These are phyloP conservation scores for Drosophila dunni DNA, from an alignment of 1,140 invertebrate species.

Conservation along the genomic window DNA sequence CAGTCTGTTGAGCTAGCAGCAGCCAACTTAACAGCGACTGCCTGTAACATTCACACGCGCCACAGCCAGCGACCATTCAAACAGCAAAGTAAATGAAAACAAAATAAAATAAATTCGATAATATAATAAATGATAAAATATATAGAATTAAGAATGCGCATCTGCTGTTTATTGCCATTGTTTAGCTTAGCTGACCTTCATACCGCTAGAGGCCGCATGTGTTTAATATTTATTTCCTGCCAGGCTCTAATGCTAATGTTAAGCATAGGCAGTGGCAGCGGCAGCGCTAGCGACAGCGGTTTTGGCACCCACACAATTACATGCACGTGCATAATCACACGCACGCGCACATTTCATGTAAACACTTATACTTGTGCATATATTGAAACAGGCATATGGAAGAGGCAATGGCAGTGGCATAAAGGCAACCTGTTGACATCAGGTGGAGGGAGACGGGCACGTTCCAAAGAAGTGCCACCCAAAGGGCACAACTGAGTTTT, in stretches of 20 bases:
- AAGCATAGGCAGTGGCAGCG: conserved; percentile 23
- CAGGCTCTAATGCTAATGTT: conserved; percentile 56
- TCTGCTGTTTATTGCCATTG: not conserved
- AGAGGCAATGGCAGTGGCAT: not conserved
- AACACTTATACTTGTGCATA: conserved; percentile 15
- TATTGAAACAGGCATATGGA: conserved; percentile 8
- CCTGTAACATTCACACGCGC: not conserved
- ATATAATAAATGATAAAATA: conserved; percentile 5
- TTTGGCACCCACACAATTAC: conserved; percentile 32
- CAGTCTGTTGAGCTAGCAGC: conserved; percentile 22
- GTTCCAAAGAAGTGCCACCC: not conserved
- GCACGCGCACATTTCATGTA: conserved; percentile 27
- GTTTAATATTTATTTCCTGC: conserved; percentile 20
- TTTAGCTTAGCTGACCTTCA: conserved; percentile 54
- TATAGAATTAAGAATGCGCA: not conserved
- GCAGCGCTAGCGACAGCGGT: too few species aligned
- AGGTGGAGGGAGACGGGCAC: conserved; percentile 7
- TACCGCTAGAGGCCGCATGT: conserved; percentile 15
- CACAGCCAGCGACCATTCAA: not conserved
- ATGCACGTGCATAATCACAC: conserved; percentile 33
- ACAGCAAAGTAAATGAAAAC: not conserved
- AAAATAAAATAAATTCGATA: not conserved
- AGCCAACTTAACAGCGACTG: not conserved
- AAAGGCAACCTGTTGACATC: conserved; percentile 77
- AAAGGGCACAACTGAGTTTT: not conserved